Conservation (phyloP, 2,797 vertebrate species). For the Ibycter americanus region DNA sequence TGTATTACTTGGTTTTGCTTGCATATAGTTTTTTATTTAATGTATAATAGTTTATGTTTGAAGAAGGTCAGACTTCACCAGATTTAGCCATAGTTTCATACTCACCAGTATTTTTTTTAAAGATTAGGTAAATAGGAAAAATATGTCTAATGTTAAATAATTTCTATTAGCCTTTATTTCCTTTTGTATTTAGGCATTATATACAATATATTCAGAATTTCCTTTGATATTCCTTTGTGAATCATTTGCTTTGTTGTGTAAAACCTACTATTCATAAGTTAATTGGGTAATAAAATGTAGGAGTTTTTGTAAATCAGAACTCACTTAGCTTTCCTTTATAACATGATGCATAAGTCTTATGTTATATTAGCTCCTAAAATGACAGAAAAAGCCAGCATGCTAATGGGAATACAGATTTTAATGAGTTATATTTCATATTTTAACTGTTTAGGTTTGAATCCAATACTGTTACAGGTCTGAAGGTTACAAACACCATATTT, state of each 20-base stretch:
- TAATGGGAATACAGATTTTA: background rate
- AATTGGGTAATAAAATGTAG: background rate
- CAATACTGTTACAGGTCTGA: background rate
- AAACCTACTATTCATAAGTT: background rate
- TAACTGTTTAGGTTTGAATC: background rate
- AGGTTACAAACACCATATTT: background rate
- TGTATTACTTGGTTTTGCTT: background rate
- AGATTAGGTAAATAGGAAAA: background rate
- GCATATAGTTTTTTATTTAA: background rate
- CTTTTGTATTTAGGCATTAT: background rate
- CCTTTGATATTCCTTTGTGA: background rate
- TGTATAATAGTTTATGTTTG: background rate
- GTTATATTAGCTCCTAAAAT: background rate
- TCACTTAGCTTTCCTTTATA: background rate
- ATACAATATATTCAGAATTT: background rate
- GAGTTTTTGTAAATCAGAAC: background rate
- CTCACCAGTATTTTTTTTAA: background rate
- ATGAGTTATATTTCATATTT: background rate
- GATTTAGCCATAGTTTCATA: background rate
- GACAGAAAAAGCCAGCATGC: background rate
- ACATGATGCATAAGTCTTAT: background rate
- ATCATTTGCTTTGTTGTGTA: background rate
- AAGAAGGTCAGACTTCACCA: background rate
- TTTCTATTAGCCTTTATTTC: background rate
- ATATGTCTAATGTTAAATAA: background rate